These are phyloP conservation scores for Genyomyrus donnyi DNA, from an alignment of 2,113 vertebrate genomes.

Conservation along the genomic window DNA sequence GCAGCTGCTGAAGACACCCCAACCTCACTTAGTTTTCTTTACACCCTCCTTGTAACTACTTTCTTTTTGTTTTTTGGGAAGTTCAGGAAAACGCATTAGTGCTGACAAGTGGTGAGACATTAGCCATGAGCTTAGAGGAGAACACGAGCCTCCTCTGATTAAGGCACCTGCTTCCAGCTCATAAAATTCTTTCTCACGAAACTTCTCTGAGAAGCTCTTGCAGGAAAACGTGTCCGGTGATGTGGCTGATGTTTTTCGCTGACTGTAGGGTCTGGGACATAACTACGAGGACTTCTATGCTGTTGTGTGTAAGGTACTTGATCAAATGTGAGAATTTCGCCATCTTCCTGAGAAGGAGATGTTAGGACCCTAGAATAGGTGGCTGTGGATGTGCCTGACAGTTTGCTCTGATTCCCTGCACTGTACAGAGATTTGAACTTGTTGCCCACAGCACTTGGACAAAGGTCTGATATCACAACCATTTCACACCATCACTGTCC, in stretches of 20 bases:
- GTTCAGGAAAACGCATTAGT: background rate
- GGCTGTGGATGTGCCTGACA: background rate
- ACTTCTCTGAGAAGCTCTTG: background rate
- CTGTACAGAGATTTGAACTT: background rate
- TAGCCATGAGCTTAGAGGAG: background rate
- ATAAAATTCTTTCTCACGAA: background rate
- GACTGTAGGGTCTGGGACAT: background rate
- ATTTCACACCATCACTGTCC: background rate
- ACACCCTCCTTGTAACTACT: background rate
- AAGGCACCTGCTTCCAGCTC: background rate
- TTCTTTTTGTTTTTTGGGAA: background rate
- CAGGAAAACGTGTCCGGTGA: background rate
- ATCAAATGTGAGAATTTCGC: background rate
- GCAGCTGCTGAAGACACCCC: background rate
- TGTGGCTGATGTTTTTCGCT: background rate
- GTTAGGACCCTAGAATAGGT: background rate
- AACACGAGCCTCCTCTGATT: background rate
- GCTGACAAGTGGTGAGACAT: background rate
- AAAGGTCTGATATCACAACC: background rate
- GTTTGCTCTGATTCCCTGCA: background rate
- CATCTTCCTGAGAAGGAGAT: background rate
- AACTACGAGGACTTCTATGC: background rate
- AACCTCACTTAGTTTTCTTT: background rate
- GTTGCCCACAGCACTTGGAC: background rate
- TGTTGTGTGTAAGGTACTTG: background rate